phyloP scores from a whole-genome alignment of 2,797 vertebrate genomes.

The Epinephelus malabaricus region DNA sequence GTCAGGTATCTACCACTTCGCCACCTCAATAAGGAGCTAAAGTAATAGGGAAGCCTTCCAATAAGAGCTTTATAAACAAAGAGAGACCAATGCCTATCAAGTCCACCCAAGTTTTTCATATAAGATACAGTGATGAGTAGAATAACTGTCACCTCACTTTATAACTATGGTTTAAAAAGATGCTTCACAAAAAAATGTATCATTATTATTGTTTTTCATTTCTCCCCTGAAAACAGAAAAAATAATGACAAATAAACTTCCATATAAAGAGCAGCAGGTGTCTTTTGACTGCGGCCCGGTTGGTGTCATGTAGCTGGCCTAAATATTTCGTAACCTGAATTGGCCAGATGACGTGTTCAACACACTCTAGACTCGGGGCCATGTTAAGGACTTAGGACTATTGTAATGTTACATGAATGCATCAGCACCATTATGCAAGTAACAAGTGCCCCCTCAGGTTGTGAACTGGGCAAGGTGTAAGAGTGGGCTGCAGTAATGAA shows the following conservation, averaged over 20 bases:
- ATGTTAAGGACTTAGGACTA: constrained; percentile 78
- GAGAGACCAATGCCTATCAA: too few species aligned
- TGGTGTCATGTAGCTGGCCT: constrained; percentile 3
- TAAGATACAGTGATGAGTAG: too few species aligned
- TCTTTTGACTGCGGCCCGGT: background rate
- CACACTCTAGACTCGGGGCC: constrained; percentile 76
- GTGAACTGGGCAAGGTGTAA: constrained; percentile 19
- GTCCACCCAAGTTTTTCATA: too few species aligned
- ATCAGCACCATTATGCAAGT: constrained; percentile 65
- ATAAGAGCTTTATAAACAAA: too few species aligned
- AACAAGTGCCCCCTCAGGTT: constrained; percentile 21
- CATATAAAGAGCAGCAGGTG: background rate
- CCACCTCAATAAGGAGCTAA: too few species aligned
- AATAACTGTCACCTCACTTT: too few species aligned
- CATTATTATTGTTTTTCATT: too few species aligned
- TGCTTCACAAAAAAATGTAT: too few species aligned
- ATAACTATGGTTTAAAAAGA: too few species aligned
- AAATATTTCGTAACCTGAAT: constrained; percentile 50
- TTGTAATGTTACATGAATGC: constrained; percentile 50
- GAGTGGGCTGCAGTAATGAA: constrained; percentile 12
- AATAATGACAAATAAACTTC: background rate
- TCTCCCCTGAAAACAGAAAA: background rate
- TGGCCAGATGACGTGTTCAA: constrained; percentile 77
- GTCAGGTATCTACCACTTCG: too few species aligned
- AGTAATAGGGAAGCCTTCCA: too few species aligned